Conservation (phyloP, 2,113 vertebrate species). For the Pituophis catenifer region DNA sequence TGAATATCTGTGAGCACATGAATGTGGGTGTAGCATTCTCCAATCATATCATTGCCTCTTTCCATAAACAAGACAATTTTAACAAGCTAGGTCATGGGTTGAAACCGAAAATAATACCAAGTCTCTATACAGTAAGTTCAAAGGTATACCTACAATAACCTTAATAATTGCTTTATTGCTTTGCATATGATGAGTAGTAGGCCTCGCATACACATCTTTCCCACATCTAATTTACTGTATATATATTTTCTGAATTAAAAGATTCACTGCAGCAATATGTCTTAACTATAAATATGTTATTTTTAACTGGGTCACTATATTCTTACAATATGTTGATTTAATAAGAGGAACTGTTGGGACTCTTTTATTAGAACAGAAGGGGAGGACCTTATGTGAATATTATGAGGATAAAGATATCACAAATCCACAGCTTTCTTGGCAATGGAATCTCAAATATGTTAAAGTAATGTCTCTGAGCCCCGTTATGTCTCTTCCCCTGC, state of each 20-base stretch:
- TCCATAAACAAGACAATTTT: not conserved
- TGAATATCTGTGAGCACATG: not conserved
- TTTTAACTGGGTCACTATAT: slow-evolving; percentile 9
- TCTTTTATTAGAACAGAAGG: not conserved
- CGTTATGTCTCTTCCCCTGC: not conserved
- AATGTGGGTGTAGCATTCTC: not conserved
- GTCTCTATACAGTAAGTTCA: not conserved
- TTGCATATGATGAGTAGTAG: not conserved
- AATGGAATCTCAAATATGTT: not conserved
- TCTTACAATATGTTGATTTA: slow-evolving; percentile 1
- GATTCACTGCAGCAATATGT: slow-evolving; percentile 14
- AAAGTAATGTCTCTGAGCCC: not conserved
- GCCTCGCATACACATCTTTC: not conserved
- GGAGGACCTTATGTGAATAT: not conserved
- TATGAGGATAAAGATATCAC: not conserved
- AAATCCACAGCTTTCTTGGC: not conserved
- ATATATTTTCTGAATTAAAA: not conserved
- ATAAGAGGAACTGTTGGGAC: not conserved
- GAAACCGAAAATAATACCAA: not conserved
- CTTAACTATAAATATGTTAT: slow-evolving; percentile 17
- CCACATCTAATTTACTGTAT: not conserved
- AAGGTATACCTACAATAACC: not conserved
- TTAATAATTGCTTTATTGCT: not conserved
- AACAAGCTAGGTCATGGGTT: not conserved
- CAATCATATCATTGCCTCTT: not conserved